Evolutionary conservation across 2,797 vertebrate genomes (phyloP), one percentile per base, ranked within the genome.

Genomic region (Lepus oiostolus): DNA sequence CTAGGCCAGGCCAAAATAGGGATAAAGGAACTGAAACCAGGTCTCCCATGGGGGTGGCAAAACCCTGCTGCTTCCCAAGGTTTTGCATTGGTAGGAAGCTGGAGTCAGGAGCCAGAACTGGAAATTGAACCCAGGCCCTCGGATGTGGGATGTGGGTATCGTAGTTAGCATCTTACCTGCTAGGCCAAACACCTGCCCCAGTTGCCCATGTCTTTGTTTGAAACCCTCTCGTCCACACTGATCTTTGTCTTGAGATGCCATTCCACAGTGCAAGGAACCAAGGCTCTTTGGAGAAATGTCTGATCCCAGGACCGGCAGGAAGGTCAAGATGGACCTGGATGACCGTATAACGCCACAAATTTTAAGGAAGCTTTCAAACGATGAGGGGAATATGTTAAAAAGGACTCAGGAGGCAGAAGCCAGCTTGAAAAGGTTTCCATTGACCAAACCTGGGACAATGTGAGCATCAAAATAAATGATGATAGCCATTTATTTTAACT

Each of bases 371-470:
- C 3, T 2, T 8, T 81, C 21, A 16, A 28, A 58, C 28, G 67
- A 68, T 28, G 30, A 32, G 7, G 19, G 8, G 9, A 38, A 63
- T 13, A 50, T 9, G 67, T 38, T 47, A 17, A 54, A 47, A 24
- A 68, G 30, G 54, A 81, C 28, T 60, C 54, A 24, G 50, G 26
- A 67, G 67, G 24, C 5, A 42, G 63, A 65, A 30, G 63, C 63
- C 62, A 68, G 4, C 3, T 13, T 24, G 16, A n/a, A 90, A 21
- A 7, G 63, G 10, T 72, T 38, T 38, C 28, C 54, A 26, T 28
- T 95, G 88, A 84, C 67, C 75, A 92, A 91, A 79, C 74, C 21
- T 75, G 79, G 70, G 32, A 52, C 17, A 90, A 70, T 88, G 3
- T 88, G 58, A 92, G 38, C 76, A 90, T 71, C 26, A 65, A 26